Evolutionary conservation across 2,797 vertebrate species (phyloP).

Genomic region (Oreortyx pictus): DNA sequence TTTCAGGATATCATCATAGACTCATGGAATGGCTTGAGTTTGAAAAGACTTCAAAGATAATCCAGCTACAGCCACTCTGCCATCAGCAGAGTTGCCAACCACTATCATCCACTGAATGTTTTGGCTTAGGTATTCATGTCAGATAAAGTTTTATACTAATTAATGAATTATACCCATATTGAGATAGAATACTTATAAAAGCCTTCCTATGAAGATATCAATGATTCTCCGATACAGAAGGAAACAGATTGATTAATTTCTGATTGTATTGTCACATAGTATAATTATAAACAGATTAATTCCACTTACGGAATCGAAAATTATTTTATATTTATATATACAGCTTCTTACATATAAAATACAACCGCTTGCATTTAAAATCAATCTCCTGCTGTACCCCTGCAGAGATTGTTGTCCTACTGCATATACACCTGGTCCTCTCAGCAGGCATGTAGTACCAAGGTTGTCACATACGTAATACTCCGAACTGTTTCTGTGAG

Average conservation of each 20-base stretch:
- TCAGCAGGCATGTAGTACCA: background rate
- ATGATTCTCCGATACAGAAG: background rate
- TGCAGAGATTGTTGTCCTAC: background rate
- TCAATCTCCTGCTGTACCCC: background rate
- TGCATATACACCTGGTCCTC: background rate
- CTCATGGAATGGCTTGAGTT: no score
- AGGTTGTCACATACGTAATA: background rate
- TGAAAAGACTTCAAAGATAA: no score
- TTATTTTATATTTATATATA: background rate
- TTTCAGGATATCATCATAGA: background rate
- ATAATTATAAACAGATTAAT: background rate
- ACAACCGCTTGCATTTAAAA: background rate
- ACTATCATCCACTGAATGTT: background rate
- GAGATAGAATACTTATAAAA: background rate
- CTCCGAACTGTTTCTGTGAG: background rate
- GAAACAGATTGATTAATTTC: background rate
- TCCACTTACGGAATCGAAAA: background rate
- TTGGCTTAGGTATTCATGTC: background rate
- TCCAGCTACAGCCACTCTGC: no score
- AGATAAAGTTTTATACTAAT: background rate
- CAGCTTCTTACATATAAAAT: background rate
- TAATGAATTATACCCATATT: background rate
- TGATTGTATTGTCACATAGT: background rate
- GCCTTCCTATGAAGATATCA: background rate
- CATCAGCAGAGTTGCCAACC: no score